Base-by-base conservation (phyloP, 2,888 invertebrate genomes). In the Acholoe squamosa region DNA sequence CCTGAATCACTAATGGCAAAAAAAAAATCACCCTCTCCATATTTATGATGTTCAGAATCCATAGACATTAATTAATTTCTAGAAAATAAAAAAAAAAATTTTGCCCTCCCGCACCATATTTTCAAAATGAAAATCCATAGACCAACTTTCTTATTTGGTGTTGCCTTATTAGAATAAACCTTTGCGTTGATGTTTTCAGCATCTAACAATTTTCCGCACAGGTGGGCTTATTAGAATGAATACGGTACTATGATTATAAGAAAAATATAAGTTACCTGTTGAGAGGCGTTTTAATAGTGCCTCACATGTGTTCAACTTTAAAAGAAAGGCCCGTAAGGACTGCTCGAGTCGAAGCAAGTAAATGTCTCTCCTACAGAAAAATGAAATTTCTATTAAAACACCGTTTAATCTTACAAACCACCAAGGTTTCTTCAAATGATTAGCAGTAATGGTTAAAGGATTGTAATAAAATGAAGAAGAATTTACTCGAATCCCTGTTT, bases 231-330 rank as follows among this genome's bases (percentile, higher is more conserved):
- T n/a, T 19, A n/a, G n/a, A n/a, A n/a, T n/a, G n/a, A n/a, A n/a
- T n/a, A n/a, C n/a, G n/a, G n/a, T n/a, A n/a, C n/a, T 7, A 67
- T 7, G 22, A 31, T 31, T 28, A 12, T 7, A 33, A 77, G n/a
- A 56, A 86, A 61, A 16, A 16, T 34, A 43, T 31, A n/a, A 31
- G 89, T 90, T 91, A 94, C 94, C 94, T 92, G 92, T 91, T 31
- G 94, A 93, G 31, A 94, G 91, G 19, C 93, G 93, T 80, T 93
- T 91, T 19, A 95, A 92, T 51, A 94, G 90, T 33, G 94, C 93
- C 92, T 95, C 95, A 92, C 93, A 93, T 25, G 94, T 92, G 91
- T 93, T 94, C 43, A 95, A 92, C 84, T 94, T 94, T 54, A 95
- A 91, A 3, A 95, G 91, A 80, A 95, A 94, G 12, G 94, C 94